Evolutionary conservation across 2,888 invertebrate genomes (phyloP).

Genomic region (Salpingus planirostris): DNA sequence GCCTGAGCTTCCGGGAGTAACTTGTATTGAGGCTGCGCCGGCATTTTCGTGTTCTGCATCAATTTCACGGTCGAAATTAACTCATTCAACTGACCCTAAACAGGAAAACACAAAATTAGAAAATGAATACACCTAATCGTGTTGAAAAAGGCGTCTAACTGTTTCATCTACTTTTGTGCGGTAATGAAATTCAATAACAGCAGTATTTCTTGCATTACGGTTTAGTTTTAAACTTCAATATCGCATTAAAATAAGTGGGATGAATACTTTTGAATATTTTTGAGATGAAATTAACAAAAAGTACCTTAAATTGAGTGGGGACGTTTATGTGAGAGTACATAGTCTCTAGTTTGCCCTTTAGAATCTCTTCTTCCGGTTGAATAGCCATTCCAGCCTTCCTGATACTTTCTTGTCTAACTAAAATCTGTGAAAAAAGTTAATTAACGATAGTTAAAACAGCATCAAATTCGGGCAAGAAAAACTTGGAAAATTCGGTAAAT

Average conservation of each 20-base stretch:
- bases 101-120: constrained; percentile 14
- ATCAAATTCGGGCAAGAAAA: neutral
- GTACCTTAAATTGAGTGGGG: constrained; percentile 85
- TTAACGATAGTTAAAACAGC: too few species aligned
- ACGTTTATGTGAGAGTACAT: constrained; percentile 81
- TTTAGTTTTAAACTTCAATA: constrained; percentile 1
- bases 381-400: constrained; percentile 83
- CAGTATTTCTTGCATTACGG: neutral
- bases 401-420: constrained; percentile 79
- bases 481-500: too few species aligned
- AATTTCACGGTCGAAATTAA: constrained; percentile 78
- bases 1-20: constrained; percentile 65
- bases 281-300: too few species aligned
- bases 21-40: constrained; percentile 63
- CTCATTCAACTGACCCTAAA: constrained; percentile 83
- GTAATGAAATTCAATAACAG: neutral
- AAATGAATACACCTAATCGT: neutral
- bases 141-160: too few species aligned
- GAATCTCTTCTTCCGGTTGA: constrained; percentile 81
- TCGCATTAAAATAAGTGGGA: too few species aligned
- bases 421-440: constrained; percentile 50
- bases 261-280: too few species aligned
- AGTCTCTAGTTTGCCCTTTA: constrained; percentile 79
- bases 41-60: constrained; percentile 48
- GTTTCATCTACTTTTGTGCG: too few species aligned